Conservation (phyloP, 2,888 invertebrate genomes). For the Plagodis pulveraria region DNA sequence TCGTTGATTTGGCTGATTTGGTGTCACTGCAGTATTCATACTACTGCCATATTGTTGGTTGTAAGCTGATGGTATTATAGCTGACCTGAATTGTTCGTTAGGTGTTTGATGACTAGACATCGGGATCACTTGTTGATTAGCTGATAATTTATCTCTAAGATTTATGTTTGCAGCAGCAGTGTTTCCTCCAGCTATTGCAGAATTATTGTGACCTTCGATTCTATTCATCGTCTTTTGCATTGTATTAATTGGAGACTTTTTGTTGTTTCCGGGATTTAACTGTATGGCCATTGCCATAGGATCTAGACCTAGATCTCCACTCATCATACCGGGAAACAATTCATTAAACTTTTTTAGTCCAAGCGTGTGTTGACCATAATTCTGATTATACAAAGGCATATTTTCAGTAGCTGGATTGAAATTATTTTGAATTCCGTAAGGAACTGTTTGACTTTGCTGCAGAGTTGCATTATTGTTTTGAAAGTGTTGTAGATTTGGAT, state of each 20-base stretch:
- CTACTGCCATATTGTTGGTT: constrained; percentile 13
- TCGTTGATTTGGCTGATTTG: constrained; percentile 10
- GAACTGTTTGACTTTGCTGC: constrained; percentile 28
- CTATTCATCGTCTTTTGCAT: constrained; percentile 64
- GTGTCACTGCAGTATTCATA: constrained; percentile 20
- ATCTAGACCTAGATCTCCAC: constrained; percentile 70
- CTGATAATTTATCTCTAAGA: constrained; percentile 25
- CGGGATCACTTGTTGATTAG: constrained; percentile 20
- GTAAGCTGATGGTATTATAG: constrained; percentile 13
- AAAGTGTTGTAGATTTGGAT: constrained; percentile 29
- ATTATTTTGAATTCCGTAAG: constrained; percentile 5
- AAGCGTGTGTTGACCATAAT: constrained; percentile 57
- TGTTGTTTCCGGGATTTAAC: constrained; percentile 77
- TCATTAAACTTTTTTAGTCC: constrained; percentile 72
- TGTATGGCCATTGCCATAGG: constrained; percentile 79
- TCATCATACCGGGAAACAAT: constrained; percentile 74
- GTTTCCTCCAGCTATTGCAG: constrained; percentile 42
- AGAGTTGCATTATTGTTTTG: constrained; percentile 31
- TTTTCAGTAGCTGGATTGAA: constrained; percentile 41
- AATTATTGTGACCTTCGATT: constrained; percentile 41
- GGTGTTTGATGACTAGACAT: constrained; percentile 11
- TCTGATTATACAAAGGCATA: constrained; percentile 35
- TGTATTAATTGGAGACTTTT: constrained; percentile 59
- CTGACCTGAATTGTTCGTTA: constrained; percentile 9
- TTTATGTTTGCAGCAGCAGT: constrained; percentile 32